Evolutionary conservation across 2,113 vertebrate species (phyloP), one percentile per base, ranked within the genome.

Genomic region (Caranx ignobilis): DNA sequence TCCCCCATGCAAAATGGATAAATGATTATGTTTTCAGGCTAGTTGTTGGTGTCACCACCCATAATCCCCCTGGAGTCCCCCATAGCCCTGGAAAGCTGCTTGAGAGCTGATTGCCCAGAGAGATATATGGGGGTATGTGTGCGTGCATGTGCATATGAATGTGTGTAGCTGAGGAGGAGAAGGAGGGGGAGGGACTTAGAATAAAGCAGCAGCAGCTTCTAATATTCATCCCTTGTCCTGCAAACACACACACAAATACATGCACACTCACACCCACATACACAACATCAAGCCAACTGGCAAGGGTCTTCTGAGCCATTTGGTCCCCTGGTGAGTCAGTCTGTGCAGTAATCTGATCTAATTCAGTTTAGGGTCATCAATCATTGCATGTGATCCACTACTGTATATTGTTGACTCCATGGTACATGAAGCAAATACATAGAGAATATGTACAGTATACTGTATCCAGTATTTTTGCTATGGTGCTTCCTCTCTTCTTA

Each of bases 21-120:
- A 83, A 86, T 81, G 63, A 77, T 59, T 75, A 69, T 72, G 68
- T 82, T 83, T 80, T 57, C 45, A 60, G 76, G 83, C 62, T 61
- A 48, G 70, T 35, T 52, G 80, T 64, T 50, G 72, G 82, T 89
- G 68, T 87, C 84, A 70, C 66, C 59, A 57, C 55, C 64, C 55
- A 57, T 88, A 90, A 93, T 91, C 85, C 82, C 54, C 34, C 45
- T 78, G 69, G 56, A 89, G 83, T 87, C 85, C 48, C 71, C 45
- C 43, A 6, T 63, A 71, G 87, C 75, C 81, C 81, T 75, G 48
- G 68, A 91, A 88, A 91, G 72, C 79, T 59, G 78, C 68, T 85
- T 85, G 77, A 78, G 45, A 85, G 52, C 77, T 56, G 41, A 82
- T 70, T 65, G 81, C 71, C 65, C 56, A 52, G 71, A 57, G 82